Evolutionary conservation across 2,888 invertebrate genomes (phyloP).

Genomic region (Odontocolon sp.): DNA sequence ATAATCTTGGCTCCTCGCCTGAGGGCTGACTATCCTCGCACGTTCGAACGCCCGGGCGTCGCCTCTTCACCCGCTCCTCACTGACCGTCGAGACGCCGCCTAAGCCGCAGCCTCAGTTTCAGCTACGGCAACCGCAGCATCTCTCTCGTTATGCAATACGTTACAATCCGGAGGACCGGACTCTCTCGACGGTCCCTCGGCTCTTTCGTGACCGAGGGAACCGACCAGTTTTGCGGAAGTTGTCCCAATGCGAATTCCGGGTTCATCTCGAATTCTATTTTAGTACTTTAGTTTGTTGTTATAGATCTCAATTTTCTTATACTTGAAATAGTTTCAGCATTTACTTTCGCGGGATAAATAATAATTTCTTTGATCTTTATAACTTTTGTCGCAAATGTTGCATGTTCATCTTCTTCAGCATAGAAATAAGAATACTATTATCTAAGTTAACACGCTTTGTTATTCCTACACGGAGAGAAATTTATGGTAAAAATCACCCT

Average conservation of each 20-base stretch:
- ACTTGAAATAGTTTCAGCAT: no score
- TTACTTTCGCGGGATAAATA: no score
- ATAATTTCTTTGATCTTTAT: no score
- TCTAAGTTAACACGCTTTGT: no score
- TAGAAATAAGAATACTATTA: no score
- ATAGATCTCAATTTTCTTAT: no score
- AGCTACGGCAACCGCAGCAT: conserved; percentile 28
- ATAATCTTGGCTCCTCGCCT: neutral
- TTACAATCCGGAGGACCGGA: conserved; percentile 35
- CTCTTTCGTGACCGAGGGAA: neutral
- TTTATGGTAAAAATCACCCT: no score
- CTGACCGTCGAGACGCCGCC: conserved; percentile 21
- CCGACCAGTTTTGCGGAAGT: conserved; percentile 57
- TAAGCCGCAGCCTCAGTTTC: conserved; percentile 36
- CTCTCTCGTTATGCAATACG: conserved; percentile 70
- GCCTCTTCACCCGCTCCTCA: neutral
- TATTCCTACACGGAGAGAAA: no score
- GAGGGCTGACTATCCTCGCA: neutral
- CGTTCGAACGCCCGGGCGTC: neutral
- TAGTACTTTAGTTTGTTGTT: no score
- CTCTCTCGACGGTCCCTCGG: conserved; percentile 61
- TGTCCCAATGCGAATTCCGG: conserved; percentile 43
- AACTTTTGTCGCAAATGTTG: no score
- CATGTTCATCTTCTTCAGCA: no score
- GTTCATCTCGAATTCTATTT: conserved; percentile 31